Conservation (phyloP, 2,113 vertebrate species). For the Mirza zaza region DNA sequence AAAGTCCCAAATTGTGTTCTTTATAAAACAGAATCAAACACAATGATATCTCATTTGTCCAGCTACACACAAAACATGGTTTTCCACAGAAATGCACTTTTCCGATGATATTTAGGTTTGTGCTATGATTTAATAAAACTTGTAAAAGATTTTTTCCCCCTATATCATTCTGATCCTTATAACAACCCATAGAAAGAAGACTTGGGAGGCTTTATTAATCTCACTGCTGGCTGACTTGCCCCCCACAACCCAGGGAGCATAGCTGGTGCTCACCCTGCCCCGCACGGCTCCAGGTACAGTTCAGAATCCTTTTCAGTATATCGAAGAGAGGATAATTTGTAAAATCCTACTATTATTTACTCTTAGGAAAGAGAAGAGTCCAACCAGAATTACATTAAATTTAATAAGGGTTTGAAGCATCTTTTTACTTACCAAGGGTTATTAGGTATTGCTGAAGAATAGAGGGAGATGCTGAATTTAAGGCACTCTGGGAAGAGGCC, state of each 20-base stretch:
- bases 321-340: not conserved
- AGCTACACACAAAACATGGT: not conserved
- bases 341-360: not conserved
- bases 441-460: not conserved
- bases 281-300: fast-evolving
- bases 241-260: not conserved
- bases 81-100: not conserved
- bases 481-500: not conserved
- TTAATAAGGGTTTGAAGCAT: not conserved
- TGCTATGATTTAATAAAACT: not conserved
- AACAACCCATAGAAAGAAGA: not conserved
- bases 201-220: not conserved
- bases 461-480: not conserved
- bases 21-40: constrained; percentile 12
- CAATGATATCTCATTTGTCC: not conserved
- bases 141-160: not conserved
- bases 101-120: not conserved
- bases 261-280: not conserved
- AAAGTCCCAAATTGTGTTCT: not conserved
- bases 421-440: not conserved
- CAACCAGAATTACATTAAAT: not conserved
- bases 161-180: not conserved
- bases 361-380: not conserved
- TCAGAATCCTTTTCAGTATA: not conserved
- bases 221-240: too few relatives aligned